Evolutionary conservation across 2,797 vertebrate species (phyloP), one percentile per base, ranked within the genome.

Genomic region (Arnoldichthys spilopterus): DNA sequence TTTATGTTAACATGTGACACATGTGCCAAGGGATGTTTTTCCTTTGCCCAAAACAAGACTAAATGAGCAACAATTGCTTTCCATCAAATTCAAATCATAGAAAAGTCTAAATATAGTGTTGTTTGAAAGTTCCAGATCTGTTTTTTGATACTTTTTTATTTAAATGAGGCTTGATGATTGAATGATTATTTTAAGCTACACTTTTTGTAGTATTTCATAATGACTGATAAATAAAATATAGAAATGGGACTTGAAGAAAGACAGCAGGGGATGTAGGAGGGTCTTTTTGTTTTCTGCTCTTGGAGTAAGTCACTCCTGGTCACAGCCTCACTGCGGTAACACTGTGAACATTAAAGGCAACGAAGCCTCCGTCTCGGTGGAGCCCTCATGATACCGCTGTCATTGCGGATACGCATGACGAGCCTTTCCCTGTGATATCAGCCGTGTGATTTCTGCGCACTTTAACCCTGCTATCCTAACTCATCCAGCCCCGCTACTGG

Each of bases 361-460:
- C n/a, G 32, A 22, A 70, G 47, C 47, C 47, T 53, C 28, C 58
- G 28, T n/a, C 18, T 59, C 54, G 37, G 87, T 90, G 82, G 89
- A 83, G 87, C 89, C 76, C 80, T 88, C 86, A 87, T 86, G 87
- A 80, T 90, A 85, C 84, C 88, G 85, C 86, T 88, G 89, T 85
- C 83, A 83, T 71, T 73, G 71, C 85, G 82, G 86, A 86, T 89
- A 86, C 88, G 86, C 89, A 89, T 90, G 87, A 89, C 82, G 67
- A 87, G 82, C 86, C 90, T 85, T 77, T 74, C 76, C 85, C 86
- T 87, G 83, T 88, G 90, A 90, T 90, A 91, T 89, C 89, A 89
- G 88, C 87, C 84, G 84, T 87, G 84, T 88, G 89, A 86, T 92
- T 91, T 91, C 88, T 86, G 90, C 90, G 49, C 63, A 22, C 68